Evolutionary conservation across 2,888 invertebrate genomes (phyloP).

Genomic region (Boloria selene): DNA sequence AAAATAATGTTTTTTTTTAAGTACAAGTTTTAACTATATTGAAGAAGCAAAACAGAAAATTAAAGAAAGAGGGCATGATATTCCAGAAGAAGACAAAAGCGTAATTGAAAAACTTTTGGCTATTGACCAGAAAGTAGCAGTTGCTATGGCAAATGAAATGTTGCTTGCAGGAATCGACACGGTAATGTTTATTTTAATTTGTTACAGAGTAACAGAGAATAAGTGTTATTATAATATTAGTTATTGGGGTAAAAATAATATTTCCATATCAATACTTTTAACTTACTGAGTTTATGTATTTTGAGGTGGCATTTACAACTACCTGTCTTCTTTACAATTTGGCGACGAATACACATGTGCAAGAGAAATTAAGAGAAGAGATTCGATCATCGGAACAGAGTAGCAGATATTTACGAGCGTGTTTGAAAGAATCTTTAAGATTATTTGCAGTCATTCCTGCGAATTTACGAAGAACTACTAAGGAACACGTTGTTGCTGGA

Average conservation of each 20-base stretch:
- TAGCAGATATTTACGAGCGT: constrained; percentile 81
- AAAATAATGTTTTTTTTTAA: background rate
- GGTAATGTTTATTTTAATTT: constrained; percentile 57
- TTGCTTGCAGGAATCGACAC: constrained; percentile 87
- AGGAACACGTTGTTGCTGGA: constrained; percentile 66
- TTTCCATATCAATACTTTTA: too few relatives aligned
- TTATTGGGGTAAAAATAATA: too few relatives aligned
- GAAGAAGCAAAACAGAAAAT: constrained; percentile 58
- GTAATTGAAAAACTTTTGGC: constrained; percentile 85
- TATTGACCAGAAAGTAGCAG: constrained; percentile 83
- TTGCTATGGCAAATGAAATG: constrained; percentile 87
- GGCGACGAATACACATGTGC: constrained; percentile 76
- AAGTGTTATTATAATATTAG: too few relatives aligned
- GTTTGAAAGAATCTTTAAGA: constrained; percentile 84
- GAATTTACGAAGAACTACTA: constrained; percentile 63
- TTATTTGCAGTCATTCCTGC: constrained; percentile 64
- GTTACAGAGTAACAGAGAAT: too few relatives aligned
- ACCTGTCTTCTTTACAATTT: constrained; percentile 78
- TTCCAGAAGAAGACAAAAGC: constrained; percentile 80
- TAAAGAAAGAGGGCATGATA: constrained; percentile 53
- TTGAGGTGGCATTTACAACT: constrained; percentile 67
- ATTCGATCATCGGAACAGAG: constrained; percentile 53
- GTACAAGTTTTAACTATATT: constrained; percentile 62
- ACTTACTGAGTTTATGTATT: constrained; percentile 21
- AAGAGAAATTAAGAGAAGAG: constrained; percentile 73